Evolutionary conservation across 2,797 vertebrate genomes (phyloP).

Genomic region (Megaceryle alcyon): DNA sequence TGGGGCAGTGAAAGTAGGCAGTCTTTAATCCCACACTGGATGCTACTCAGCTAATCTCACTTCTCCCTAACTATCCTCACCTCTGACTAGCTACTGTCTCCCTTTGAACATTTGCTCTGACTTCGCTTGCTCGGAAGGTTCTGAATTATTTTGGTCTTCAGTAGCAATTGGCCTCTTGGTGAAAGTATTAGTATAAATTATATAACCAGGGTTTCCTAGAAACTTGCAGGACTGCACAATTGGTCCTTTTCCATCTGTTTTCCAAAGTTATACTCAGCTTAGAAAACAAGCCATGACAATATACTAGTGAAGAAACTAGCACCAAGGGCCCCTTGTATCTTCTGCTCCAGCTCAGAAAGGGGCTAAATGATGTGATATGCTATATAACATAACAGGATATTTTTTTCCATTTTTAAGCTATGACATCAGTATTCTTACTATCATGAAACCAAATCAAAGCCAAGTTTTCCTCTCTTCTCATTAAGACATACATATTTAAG

Average conservation of each 20-base stretch:
- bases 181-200: not conserved
- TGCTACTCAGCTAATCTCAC: not conserved
- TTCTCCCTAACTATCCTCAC: not conserved
- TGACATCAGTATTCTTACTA: not conserved
- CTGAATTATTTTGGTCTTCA: not conserved
- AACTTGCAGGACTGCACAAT: not conserved
- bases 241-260: not conserved
- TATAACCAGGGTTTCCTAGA: not conserved
- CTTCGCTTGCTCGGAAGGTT: not conserved
- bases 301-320: not conserved
- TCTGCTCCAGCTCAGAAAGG: conserved; percentile 22
- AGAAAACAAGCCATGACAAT: conserved; percentile 2
- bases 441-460: conserved; percentile 39
- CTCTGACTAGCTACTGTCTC: not conserved
- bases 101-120: not conserved
- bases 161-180: not conserved
- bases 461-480: conserved; percentile 4
- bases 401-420: conserved; percentile 31
- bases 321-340: not conserved
- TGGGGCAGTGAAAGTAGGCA: not conserved
- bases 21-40: not conserved
- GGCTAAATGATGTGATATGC: not conserved
- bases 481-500: not conserved
- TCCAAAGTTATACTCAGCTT: not conserved
- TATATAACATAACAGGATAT: not conserved